Percentiles rank a stretch among this genome's conserved stretches.
Evolutionary conservation across 2,888 invertebrate species (phyloP).

Genomic region (Rotaria magnacalcarata): DNA sequence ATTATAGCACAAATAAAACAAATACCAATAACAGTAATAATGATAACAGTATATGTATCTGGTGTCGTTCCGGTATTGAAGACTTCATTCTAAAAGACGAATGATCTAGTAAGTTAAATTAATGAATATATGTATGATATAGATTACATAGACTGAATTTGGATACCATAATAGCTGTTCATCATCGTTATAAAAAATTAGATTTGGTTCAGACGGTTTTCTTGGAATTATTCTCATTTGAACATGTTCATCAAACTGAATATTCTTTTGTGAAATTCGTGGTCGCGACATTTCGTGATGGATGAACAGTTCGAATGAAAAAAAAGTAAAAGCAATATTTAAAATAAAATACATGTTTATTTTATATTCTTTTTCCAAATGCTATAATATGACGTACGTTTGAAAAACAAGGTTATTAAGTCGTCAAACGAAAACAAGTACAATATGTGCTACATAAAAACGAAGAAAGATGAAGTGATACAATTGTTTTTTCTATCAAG

Average conservation of each 20-base stretch:
- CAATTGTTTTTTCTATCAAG: neutral
- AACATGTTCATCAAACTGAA: neutral
- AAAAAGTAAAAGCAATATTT: neutral
- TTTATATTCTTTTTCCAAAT: no score
- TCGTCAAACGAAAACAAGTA: neutral
- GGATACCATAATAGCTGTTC: neutral
- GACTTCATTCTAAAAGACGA: no score
- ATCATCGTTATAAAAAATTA: neutral
- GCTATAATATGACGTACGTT: no score
- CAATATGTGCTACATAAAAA: neutral
- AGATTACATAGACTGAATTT: neutral
- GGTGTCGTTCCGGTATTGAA: neutral
- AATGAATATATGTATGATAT: no score
- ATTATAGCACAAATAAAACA: neutral
- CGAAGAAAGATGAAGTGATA: neutral
- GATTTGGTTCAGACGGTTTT: neutral
- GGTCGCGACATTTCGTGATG: neutral
- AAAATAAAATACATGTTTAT: neutral
- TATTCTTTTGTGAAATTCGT: neutral
- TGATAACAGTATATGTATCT: neutral
- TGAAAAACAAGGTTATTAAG: no score
- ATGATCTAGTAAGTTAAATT: no score
- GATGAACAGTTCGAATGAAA: neutral
- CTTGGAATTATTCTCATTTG: neutral
- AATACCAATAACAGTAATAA: no score